Base-by-base conservation (phyloP, 2,113 vertebrate genomes). In the Xenopus laevis region DNA sequence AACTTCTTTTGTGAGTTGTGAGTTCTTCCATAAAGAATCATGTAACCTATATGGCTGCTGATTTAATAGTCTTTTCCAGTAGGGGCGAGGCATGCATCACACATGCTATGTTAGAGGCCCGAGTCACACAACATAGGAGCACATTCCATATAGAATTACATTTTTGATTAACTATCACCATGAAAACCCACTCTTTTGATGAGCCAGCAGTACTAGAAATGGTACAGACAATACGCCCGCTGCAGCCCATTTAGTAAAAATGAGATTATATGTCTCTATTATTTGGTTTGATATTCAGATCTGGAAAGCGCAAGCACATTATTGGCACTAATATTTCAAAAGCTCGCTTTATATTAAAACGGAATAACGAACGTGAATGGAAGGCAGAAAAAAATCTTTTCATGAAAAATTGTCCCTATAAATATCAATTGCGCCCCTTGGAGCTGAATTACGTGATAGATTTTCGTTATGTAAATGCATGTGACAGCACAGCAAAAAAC, bases 111-210 rank as follows among this genome's bases (percentile, higher is more conserved):
- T 52, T 23, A 30, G 46, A 63, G n/a, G 13, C n/a, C 3, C 16
- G 12, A 44, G 23, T 69, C 46, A 53, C 46, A 45, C 46, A 52
- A 67, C 77, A 70, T 20, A 70, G 23, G 71, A 45, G 0, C 57
- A 23, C 20, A 80, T 82, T 82, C 65, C 68, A 71, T 44, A 71
- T 0, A 71, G 13, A 46, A 78, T 80, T 81, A 17, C 3, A 65
- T 71, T 64, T 0, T 66, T 58, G 33, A 40, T 40, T 40, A 40
- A 33, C 30, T 33, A 33, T 33, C 30, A 33, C 30, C 6, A 33
- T 33, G 30, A 33, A 33, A 33, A 33, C 3, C 3, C 30, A 3
- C 30, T 33, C 30, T 33, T 76, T 45, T 44, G 64, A 20, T 18
- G 4, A 16, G 40, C 33, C 27, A 15, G 13, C 13, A n/a, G 52